Evolutionary conservation across 1,140 invertebrate genomes (phyloP).

Genomic region (Drosophila orena): DNA sequence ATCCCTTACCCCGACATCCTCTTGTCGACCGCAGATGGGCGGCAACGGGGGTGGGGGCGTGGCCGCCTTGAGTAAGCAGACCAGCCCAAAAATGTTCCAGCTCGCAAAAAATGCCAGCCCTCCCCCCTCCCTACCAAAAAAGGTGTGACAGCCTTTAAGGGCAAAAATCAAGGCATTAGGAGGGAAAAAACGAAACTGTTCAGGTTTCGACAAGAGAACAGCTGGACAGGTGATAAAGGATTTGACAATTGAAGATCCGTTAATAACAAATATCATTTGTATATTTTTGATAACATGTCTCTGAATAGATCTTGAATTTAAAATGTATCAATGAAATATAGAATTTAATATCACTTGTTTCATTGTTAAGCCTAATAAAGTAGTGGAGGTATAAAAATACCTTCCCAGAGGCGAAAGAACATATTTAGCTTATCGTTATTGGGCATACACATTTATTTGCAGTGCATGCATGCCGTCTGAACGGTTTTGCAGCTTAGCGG

Average conservation of each 20-base stretch:
- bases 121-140: no score
- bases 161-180: constrained; percentile 12
- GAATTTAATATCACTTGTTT: no score
- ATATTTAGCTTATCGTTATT: no score
- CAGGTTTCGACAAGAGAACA: constrained; percentile 3
- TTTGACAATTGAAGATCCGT: no score
- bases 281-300: no score
- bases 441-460: not conserved
- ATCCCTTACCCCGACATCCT: constrained; percentile 1
- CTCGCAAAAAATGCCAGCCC: not conserved
- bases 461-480: not conserved
- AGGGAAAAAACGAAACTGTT: constrained; percentile 4
- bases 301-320: no score
- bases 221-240: not conserved
- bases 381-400: no score
- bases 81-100: constrained; percentile 5
- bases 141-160: constrained; percentile 31
- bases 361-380: no score
- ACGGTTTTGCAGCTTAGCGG: constrained; percentile 24
- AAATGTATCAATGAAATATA: no score
- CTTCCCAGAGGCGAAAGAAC: no score
- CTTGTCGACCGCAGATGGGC: constrained; percentile 17
- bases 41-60: constrained; percentile 2
- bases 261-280: no score
- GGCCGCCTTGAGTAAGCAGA: constrained; percentile 10